Percentiles rank a stretch among this genome's conserved stretches.
These are phyloP conservation scores for Labeo rohita DNA, from an alignment of 2,113 vertebrate genomes.

Conservation along the genomic window DNA sequence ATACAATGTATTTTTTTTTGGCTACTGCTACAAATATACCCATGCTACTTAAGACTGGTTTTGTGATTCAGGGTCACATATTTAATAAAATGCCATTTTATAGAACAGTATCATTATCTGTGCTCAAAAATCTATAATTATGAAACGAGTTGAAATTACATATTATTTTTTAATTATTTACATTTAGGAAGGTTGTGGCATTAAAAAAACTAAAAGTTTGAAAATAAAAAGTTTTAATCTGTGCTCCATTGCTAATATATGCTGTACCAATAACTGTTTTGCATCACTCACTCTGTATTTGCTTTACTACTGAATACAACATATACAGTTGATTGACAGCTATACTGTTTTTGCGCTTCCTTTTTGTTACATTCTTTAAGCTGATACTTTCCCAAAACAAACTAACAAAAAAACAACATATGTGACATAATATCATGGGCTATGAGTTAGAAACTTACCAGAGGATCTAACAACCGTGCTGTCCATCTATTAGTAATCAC, in stretches of 20 bases:
- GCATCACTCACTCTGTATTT: background rate
- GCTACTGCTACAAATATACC: too few species aligned
- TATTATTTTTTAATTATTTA: background rate
- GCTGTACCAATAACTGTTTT: background rate
- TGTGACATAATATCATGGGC: background rate
- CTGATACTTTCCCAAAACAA: background rate
- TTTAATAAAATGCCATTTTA: background rate
- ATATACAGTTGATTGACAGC: background rate
- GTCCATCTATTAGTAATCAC: conserved; percentile 14
- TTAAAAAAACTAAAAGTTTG: background rate
- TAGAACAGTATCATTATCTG: background rate
- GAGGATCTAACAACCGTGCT: background rate
- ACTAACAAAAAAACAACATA: background rate
- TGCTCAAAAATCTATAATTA: background rate
- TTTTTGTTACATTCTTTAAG: background rate
- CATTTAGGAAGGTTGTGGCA: background rate
- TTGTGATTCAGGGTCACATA: background rate
- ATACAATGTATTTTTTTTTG: too few species aligned
- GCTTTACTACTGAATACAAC: background rate
- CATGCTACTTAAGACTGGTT: too few species aligned
- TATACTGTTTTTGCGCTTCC: conserved; percentile 8
- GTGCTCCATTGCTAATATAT: background rate
- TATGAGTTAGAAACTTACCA: conserved; percentile 37
- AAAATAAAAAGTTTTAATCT: background rate
- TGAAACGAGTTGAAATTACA: background rate